Base-by-base conservation (phyloP, 2,888 invertebrate species). In the Scaptomyza tumidula region DNA sequence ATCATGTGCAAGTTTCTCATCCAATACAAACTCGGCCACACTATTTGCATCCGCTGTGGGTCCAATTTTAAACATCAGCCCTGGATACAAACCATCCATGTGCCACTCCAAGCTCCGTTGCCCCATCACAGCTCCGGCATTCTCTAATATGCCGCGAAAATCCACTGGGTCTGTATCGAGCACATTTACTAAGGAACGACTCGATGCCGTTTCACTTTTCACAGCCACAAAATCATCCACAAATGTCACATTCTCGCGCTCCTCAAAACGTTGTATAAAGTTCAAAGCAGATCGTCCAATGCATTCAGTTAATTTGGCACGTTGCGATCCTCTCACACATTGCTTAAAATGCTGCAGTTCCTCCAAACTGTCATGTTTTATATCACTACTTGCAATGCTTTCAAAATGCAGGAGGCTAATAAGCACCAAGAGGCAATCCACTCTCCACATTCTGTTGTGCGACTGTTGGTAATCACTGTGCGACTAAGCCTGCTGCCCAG, bases 51-150 rank as follows among this genome's bases (percentile, higher is more conserved):
- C 93, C 1, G 95, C 92, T 41, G 95, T 95, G 41, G 97, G 96
- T 2, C 96, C 95, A 50, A 97, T 94, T 71, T 94, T 94, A 93
- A 97, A 94, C 61, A 94, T 93, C 11, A 97, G 90, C 0, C 97
- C 97, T 0, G 97, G 97, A 90, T 96, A 96, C 1, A 97, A 70
- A 6, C 92, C 93, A 62, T 95, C 94, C 91, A 97, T 93, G 70
- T 96, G 95, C 96, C 96, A 97, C 79, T 94, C 95, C 58, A 97
- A 90, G 14, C 94, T 95, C 53, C 97, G 93, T 73, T 95, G 94
- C 10, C 96, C 95, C 84, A 97, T 94, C 10, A 96, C 92, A 60
- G 94, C 93, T 66, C 95, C 93, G 10, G 95, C 93, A 76, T 95
- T 94, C 91, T 96, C 96, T 71, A 96, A 91, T 61, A 96, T 94